Evolutionary conservation across 2,797 vertebrate species (phyloP), one percentile per base, ranked within the genome.

Genomic region (Kryptolebias ocellatus): DNA sequence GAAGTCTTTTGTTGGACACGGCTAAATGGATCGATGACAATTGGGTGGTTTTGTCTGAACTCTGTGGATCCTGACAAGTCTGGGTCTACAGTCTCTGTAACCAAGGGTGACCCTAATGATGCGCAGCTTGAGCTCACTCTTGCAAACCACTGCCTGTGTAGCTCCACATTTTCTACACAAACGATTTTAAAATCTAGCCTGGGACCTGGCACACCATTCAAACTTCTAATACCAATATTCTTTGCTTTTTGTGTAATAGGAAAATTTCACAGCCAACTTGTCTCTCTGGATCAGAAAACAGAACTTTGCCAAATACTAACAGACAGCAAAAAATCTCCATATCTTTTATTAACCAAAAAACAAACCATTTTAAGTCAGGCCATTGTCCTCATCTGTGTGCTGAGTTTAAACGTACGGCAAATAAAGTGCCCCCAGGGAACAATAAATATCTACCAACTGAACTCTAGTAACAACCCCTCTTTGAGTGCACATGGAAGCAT

Each of bases 41-140:
- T 74, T 82, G 58, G 68, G 83, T 69, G 72, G 67, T 81, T 89
- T 76, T 87, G 71, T 83, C 72, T 81, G 83, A 74, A 70, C 66
- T 77, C 78, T 58, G 66, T 81, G 80, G 79, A 87, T 75, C 72
- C 80, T 71, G 80, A 83, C 72, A 72, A 59, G 73, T 83, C 79
- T 84, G 73, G 74, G 54, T 67, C 71, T 60, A 60, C 70, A 67
- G 76, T 87, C 75, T 83, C 80, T 79, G 83, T 91, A 89, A 88
- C 86, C 79, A 84, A 50, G 75, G 83, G 85, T 63, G 79, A 88
- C 79, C 64, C 82, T 91, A 92, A 92, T 91, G 88, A 90, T 90
- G 86, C 80, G 47, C 74, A 86, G 85, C 85, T 85, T 83, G 85
- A 89, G 81, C 63, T 86, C 75, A 76, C 78, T 90, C 74, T 90